Percentiles rank a stretch among this genome's conserved stretches.
Conservation (phyloP, 2,888 invertebrate species). For the Hoplodrina blanda region DNA sequence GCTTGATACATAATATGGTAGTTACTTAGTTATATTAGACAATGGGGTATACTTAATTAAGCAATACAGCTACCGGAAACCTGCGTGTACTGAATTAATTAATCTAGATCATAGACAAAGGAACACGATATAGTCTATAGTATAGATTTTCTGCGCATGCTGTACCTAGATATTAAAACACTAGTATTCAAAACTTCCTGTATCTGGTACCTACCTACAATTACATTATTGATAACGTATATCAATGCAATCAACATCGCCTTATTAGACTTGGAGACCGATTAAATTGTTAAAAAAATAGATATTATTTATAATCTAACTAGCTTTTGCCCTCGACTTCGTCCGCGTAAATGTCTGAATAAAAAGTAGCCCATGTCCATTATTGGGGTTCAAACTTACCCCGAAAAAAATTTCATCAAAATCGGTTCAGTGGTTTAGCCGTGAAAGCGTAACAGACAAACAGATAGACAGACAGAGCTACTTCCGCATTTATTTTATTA, state of each 20-base stretch:
- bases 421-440: too few species aligned
- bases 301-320: too few species aligned
- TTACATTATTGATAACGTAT: conserved; percentile 33
- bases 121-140: conserved; percentile 10
- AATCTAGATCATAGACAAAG: conserved; percentile 48
- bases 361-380: too few species aligned
- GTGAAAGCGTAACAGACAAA: too few species aligned
- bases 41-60: conserved; percentile 21
- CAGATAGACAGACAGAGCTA: too few species aligned
- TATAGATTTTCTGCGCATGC: conserved; percentile 24
- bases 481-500: too few species aligned
- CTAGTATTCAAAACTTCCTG: conserved; percentile 34
- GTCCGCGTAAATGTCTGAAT: too few species aligned
- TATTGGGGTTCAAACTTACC: too few species aligned
- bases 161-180: conserved; percentile 18
- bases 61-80: conserved; percentile 44
- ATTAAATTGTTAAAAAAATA: too few species aligned
- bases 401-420: too few species aligned
- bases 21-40: conserved; percentile 15
- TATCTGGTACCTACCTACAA: background rate
- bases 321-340: too few species aligned
- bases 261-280: background rate
- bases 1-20: conserved; percentile 19
- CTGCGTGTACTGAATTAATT: conserved; percentile 30
- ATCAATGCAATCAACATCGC: conserved; percentile 27